Evolutionary conservation across 2,113 vertebrate genomes (phyloP).

Genomic region (Bettongia penicillata): DNA sequence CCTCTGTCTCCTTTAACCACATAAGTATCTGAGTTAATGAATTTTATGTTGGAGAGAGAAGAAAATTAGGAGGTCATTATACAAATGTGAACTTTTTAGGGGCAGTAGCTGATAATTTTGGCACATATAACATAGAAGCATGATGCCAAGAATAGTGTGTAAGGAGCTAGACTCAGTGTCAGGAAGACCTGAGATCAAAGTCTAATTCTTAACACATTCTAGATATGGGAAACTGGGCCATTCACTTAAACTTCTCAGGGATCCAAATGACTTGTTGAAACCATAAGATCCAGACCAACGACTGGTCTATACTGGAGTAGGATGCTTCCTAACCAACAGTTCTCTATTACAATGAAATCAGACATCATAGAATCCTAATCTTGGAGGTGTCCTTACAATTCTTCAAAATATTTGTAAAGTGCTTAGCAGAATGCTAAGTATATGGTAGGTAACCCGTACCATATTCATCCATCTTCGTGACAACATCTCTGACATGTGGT

Average conservation of each 20-base stretch:
- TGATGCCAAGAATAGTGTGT: background rate
- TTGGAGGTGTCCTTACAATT: background rate
- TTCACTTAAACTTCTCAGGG: background rate
- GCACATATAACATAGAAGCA: background rate
- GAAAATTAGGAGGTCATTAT: background rate
- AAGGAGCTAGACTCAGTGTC: background rate
- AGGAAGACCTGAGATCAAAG: background rate
- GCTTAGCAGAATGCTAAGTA: background rate
- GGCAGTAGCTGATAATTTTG: background rate
- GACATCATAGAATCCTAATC: background rate
- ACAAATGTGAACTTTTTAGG: background rate
- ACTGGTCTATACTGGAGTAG: background rate
- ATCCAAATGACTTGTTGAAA: background rate
- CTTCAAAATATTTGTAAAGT: background rate
- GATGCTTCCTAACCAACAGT: background rate
- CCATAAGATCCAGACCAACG: background rate
- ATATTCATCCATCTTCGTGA: background rate
- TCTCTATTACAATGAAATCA: background rate
- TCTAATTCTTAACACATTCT: background rate
- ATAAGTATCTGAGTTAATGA: too few species aligned
- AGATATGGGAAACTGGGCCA: background rate
- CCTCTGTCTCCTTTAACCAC: too few species aligned
- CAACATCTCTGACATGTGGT: background rate
- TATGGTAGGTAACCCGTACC: background rate
- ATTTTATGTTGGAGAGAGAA: too few species aligned